Base-by-base conservation (phyloP, 2,113 vertebrate species). In the Chaetops frenatus region DNA sequence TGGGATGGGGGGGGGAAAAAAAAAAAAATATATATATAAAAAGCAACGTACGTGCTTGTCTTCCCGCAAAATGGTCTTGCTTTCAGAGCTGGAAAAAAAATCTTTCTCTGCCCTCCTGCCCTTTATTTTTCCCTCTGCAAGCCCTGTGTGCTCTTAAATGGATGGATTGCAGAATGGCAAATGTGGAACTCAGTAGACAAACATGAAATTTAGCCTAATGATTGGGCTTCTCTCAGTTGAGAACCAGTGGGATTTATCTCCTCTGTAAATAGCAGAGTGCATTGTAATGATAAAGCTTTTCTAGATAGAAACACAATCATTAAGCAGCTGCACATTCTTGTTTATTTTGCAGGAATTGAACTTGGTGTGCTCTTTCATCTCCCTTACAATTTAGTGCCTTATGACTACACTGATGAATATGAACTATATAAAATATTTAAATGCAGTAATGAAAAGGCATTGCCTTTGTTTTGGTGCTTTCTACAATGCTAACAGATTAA, bases 131-230 rank as follows among this genome's bases (percentile, higher is more conserved):
- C 29, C 35, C 53, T 87, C 13, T 69, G 53, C 8, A 0, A 0
- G 1, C 48, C 44, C 74, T 69, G 31, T 0, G 0, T 67, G 57
- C 72, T 76, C 71, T 58, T 51, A 29, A 72, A 29, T 36, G 28
- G 50, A 42, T 54, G 15, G 62, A 65, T 27, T 70, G 71, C 53
- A 27, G 60, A 48, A 69, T 14, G 60, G 60, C 15, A 19, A 62
- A 67, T 35, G 88, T 51, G 40, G 31, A 44, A 33, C 56, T 62
- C 31, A 44, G 13, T 29, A 84, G 84, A 8, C 47, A 69, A 86
- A 94, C 15, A 12, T 45, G 77, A 91, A 94, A 97, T 88, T 56
- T 76, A 90, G 64, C 80, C 51, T 77, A 47, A 93, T 38, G 77
- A 48, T 35, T 20, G 58, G 57, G 78, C 31, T 93, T 71, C 73